Percentiles rank a stretch among this genome's conserved stretches.
These are phyloP conservation scores for Zoanthus sociatus DNA, from an alignment of 92 coral and sea anemone genomes.

Conservation along the genomic window DNA sequence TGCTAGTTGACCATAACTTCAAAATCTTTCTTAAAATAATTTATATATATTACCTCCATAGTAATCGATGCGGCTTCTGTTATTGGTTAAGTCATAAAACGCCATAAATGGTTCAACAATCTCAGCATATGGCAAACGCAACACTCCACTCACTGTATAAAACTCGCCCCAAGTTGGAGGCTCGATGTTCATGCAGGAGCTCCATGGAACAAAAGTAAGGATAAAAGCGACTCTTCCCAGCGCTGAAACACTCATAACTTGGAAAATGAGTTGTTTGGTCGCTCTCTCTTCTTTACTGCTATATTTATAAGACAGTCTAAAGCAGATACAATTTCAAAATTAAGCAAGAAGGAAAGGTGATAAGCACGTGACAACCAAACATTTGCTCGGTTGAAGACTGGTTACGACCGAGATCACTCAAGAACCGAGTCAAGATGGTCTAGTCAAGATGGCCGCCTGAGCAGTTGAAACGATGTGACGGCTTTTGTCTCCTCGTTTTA, in stretches of 20 bases:
- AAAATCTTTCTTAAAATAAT: too few relatives aligned
- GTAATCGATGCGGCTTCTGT: slow-evolving; percentile 92
- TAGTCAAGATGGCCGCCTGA: slow-evolving; percentile 21
- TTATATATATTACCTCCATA: slow-evolving; percentile 74
- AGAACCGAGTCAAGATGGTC: slow-evolving; percentile 18
- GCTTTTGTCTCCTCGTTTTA: neutral
- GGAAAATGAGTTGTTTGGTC: neutral
- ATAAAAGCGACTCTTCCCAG: neutral
- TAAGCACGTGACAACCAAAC: slow-evolving; percentile 7
- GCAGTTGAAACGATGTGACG: neutral
- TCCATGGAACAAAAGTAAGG: neutral
- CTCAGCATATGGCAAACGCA: slow-evolving; percentile 94
- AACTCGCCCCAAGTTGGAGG: slow-evolving; percentile 73
- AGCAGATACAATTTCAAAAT: too few relatives aligned
- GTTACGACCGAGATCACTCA: neutral
- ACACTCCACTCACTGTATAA: slow-evolving; percentile 81
- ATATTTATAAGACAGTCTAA: too few relatives aligned
- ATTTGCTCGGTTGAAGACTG: slow-evolving; percentile 10
- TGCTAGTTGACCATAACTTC: too few relatives aligned
- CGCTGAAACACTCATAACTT: neutral
- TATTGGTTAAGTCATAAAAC: slow-evolving; percentile 76
- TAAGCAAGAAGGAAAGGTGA: neutral
- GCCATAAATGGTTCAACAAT: slow-evolving; percentile 89
- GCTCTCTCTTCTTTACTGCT: neutral
- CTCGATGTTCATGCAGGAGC: neutral